Base-by-base conservation (phyloP, 1,140 invertebrate genomes). In the Drosophila novamexicana region DNA sequence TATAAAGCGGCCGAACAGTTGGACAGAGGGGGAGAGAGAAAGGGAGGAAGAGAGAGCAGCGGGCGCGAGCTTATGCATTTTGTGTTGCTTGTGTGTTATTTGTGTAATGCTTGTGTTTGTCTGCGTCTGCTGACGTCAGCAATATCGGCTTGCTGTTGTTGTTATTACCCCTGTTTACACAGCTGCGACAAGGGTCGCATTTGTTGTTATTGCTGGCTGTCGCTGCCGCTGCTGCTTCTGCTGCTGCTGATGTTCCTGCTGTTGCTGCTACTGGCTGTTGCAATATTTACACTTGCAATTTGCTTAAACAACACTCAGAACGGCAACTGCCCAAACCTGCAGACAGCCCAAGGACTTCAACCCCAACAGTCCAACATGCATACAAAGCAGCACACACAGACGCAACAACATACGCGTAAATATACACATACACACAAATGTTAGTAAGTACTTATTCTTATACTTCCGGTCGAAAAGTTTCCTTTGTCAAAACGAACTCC, bases 261-360 rank as follows among this genome's bases (percentile, higher is more conserved):
- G 42, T 8, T 80, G 77, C 69, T 72, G 37, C 37, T 69, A 50
- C 57, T 76, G 67, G 58, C 79, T 69, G 77, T 71, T 84, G 82
- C 82, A 86, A 86, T 80, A 86, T 86, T 86, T 86, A 86, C 79
- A 88, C 77, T 88, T 83, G 76, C 79, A 88, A 86, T 88, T 86
- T 86, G 79, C 82, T 77, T 82, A 76, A 66, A 88, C 72, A 77
- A 70, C 76, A 82, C 83, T 81, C 80, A 65, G 65, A 81, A 22
- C 22, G 22, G 22, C 22, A 3, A 22, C 22, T 22, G 59, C 61
- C 34, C 36, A 29, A 66, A 59, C 32, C 52, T 75, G 34, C 14
- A 50, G 64, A 44, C 67, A 39, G 45, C 34, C 52, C 47, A 57
- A 57, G 49, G 49, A 54, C 71, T 68, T 50, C 39, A 62, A 69